Evolutionary conservation across 1,140 invertebrate species (phyloP).

Genomic region (Pseudobourletiella spinata): DNA sequence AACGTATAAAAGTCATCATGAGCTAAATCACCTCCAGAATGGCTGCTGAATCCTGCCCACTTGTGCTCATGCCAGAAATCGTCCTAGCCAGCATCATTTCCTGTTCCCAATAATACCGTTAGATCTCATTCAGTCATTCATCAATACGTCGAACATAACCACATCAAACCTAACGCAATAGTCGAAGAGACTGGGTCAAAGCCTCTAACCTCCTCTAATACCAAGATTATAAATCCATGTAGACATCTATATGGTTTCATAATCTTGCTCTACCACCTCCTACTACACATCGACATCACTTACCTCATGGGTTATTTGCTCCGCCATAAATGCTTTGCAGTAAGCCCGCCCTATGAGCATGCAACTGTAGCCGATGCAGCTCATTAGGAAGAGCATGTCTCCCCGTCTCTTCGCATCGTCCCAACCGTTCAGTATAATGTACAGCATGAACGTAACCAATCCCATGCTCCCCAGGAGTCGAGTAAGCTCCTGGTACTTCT

Average conservation of each 20-base stretch:
- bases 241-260: too few relatives aligned
- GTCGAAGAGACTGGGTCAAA: neutral
- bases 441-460: neutral
- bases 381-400: neutral
- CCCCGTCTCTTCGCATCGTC: neutral
- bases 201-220: neutral
- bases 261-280: too few relatives aligned
- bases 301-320: neutral
- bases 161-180: neutral
- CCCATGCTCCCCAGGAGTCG: neutral
- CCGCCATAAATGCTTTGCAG: neutral
- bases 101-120: too few relatives aligned
- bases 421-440: conserved; percentile 6
- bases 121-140: too few relatives aligned
- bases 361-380: neutral
- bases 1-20: too few relatives aligned
- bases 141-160: too few relatives aligned
- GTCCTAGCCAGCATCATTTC: too few relatives aligned
- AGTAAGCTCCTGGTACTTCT: neutral
- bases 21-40: too few relatives aligned
- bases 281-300: neutral
- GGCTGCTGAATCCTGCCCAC: too few relatives aligned
- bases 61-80: too few relatives aligned
- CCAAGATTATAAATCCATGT: neutral
- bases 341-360: neutral